These are phyloP conservation scores for Xiphophorus birchmanni DNA, from an alignment of 2,797 vertebrate species.

Conservation along the genomic window DNA sequence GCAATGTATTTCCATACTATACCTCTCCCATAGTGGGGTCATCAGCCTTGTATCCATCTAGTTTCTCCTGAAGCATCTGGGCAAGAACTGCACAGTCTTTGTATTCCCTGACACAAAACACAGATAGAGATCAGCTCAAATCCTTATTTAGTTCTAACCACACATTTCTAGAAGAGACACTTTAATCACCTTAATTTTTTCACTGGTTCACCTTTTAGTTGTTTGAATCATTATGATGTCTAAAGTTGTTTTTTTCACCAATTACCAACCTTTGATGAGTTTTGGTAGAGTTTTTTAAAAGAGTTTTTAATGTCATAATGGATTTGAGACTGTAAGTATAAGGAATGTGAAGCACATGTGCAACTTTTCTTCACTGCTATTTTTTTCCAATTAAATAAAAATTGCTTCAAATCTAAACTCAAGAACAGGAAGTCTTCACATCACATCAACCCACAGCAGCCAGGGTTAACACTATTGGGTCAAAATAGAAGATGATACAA, in stretches of 20 bases:
- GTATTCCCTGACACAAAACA: conserved; percentile 85
- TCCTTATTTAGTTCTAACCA: not conserved
- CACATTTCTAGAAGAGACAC: not conserved
- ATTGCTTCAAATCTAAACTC: not conserved
- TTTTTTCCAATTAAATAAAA: not conserved
- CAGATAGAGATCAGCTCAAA: not conserved
- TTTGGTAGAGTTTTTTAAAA: too few relatives aligned
- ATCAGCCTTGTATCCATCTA: conserved; percentile 95
- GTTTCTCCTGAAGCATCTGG: conserved; percentile 96
- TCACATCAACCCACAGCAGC: not conserved
- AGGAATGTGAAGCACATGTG: not conserved
- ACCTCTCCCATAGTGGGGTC: conserved; percentile 98
- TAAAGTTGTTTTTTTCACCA: not conserved
- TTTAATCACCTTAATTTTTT: not conserved
- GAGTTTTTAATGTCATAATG: not conserved
- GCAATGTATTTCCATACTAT: conserved; percentile 28
- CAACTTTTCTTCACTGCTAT: not conserved
- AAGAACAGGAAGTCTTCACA: not conserved
- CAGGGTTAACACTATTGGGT: not conserved
- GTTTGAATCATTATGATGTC: not conserved
- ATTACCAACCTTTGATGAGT: not conserved
- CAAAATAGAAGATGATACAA: not conserved
- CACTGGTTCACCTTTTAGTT: not conserved
- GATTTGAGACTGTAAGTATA: not conserved
- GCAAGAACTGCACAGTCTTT: conserved; percentile 94